Conservation (phyloP, 2,888 invertebrate genomes). For the Brachypalpus laphriformis region DNA sequence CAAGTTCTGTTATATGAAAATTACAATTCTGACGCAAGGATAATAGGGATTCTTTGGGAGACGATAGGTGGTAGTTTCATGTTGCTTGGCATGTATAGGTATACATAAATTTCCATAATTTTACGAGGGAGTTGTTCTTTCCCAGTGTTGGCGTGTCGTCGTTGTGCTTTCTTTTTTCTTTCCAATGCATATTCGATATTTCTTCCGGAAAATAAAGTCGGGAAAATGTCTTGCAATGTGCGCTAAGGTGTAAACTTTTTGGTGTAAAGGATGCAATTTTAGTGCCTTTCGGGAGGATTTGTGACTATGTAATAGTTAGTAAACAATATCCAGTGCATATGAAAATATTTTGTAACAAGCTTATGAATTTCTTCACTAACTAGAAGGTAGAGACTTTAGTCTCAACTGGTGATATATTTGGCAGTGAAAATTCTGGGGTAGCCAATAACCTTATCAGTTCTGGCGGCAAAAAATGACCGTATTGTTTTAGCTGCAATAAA, state of each 20-base stretch:
- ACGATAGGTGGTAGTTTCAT: too few species aligned
- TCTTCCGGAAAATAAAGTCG: background rate
- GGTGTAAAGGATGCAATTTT: background rate
- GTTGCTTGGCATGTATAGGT: background rate
- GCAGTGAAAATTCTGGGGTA: too few species aligned
- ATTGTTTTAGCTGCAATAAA: too few species aligned
- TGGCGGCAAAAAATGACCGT: too few species aligned
- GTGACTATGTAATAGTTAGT: background rate
- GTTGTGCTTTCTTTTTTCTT: background rate
- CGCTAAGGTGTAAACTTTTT: slow-evolving; percentile 5
- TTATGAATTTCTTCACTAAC: background rate
- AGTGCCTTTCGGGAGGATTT: background rate
- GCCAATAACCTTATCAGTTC: too few species aligned
- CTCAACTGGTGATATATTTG: too few species aligned
- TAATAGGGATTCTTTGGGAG: slow-evolving; percentile 48
- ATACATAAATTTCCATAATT: slow-evolving; percentile 28
- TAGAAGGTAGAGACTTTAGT: background rate
- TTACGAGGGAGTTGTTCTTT: background rate
- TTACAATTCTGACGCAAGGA: slow-evolving; percentile 55
- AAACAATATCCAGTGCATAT: background rate
- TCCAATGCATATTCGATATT: slow-evolving; percentile 27
- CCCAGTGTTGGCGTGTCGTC: background rate
- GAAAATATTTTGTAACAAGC: background rate
- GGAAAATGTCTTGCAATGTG: background rate
- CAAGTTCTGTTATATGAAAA: slow-evolving; percentile 67